Evolutionary conservation across 2,113 vertebrate genomes (phyloP).

Genomic region (Bos taurus): DNA sequence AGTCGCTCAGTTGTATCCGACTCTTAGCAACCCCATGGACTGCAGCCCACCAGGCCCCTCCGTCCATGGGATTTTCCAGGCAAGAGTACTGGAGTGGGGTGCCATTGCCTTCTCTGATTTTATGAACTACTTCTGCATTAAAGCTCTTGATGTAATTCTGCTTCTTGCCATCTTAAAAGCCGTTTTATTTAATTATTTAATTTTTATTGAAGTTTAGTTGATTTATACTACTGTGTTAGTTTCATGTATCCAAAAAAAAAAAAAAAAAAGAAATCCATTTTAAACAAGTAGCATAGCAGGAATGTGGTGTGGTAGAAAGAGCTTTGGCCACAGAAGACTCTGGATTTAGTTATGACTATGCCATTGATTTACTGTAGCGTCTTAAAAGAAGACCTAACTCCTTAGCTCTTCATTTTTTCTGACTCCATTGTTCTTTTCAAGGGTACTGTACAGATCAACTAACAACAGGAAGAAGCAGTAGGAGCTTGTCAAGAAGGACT

Average conservation of each 20-base stretch:
- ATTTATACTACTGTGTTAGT: background rate
- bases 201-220: background rate
- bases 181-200: background rate
- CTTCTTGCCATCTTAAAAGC: background rate
- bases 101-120: background rate
- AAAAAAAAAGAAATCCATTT: background rate
- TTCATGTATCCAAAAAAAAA: background rate
- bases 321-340: background rate
- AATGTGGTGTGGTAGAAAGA: background rate
- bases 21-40: too few relatives aligned
- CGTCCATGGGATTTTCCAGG: too few relatives aligned
- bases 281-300: background rate
- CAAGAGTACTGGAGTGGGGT: too few relatives aligned
- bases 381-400: background rate
- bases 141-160: background rate
- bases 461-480: background rate
- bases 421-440: background rate
- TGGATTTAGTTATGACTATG: background rate
- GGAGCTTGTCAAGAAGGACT: background rate
- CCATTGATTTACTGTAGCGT: background rate
- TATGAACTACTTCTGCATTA: background rate
- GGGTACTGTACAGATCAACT: background rate
- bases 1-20: too few relatives aligned
- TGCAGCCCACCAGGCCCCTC: too few relatives aligned
- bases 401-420: background rate